Evolutionary conservation across 2,113 vertebrate genomes (phyloP).

Genomic region (Stigmatopora argus): DNA sequence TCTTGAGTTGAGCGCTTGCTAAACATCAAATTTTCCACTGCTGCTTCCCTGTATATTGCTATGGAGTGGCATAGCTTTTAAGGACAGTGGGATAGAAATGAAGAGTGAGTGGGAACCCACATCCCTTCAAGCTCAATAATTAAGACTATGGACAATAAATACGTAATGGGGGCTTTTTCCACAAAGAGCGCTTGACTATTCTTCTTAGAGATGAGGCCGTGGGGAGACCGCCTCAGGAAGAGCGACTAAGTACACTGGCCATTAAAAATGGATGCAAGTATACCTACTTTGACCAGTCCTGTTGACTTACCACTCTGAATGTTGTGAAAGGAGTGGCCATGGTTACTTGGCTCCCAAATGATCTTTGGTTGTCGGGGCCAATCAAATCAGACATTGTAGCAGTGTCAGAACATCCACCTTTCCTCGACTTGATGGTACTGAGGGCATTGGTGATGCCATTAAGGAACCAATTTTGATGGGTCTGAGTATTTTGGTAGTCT

Average conservation of each 20-base stretch:
- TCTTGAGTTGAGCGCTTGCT: slow-evolving; percentile 5
- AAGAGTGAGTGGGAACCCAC: slow-evolving; percentile 39
- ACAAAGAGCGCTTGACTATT: slow-evolving; percentile 43
- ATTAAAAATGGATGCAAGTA: slow-evolving; percentile 70
- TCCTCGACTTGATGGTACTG: slow-evolving; percentile 34
- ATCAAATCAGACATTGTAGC: slow-evolving; percentile 61
- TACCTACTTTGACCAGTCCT: slow-evolving; percentile 40
- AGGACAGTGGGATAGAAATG: slow-evolving; percentile 19
- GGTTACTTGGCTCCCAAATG: slow-evolving; percentile 65
- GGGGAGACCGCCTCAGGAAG: slow-evolving; percentile 52
- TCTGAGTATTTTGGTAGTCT: background rate
- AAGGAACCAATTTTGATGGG: slow-evolving; percentile 35
- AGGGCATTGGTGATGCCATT: slow-evolving; percentile 55
- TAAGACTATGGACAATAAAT: slow-evolving; percentile 68
- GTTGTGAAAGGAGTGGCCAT: slow-evolving; percentile 67
- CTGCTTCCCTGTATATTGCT: slow-evolving; percentile 27
- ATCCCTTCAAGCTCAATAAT: slow-evolving; percentile 58
- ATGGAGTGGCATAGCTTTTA: slow-evolving; percentile 14
- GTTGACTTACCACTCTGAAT: slow-evolving; percentile 51
- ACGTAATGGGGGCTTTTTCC: slow-evolving; percentile 66
- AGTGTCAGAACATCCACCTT: slow-evolving; percentile 26
- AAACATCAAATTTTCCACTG: slow-evolving; percentile 25
- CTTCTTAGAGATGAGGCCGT: slow-evolving; percentile 53
- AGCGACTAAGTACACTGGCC: slow-evolving; percentile 60
- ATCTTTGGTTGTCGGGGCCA: slow-evolving; percentile 61